phyloP scores from a whole-genome alignment of 2,888 invertebrate genomes.

The Clusia tigrina region DNA sequence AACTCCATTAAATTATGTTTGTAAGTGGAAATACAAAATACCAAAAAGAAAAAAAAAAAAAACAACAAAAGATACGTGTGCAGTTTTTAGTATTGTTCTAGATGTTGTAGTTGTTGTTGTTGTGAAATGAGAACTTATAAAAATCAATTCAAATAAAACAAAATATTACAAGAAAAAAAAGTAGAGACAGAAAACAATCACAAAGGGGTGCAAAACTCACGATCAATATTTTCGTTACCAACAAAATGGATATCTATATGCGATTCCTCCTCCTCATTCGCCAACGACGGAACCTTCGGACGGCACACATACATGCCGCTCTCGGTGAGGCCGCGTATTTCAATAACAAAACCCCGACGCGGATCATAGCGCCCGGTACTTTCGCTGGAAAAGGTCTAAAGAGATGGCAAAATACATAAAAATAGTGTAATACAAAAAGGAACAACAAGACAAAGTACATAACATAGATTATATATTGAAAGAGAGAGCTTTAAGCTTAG shows the following conservation, averaged over 20 bases:
- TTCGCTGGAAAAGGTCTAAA: constrained; percentile 55
- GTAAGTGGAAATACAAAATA: constrained; percentile 14
- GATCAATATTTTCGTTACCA: constrained; percentile 62
- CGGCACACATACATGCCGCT: constrained; percentile 56
- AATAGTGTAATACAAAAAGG: not conserved
- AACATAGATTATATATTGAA: constrained; percentile 5
- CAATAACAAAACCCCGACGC: constrained; percentile 58
- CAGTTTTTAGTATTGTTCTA: not conserved
- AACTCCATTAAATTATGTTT: not conserved
- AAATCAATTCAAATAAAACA: constrained; percentile 2
- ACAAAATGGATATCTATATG: constrained; percentile 47
- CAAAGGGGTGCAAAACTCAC: constrained; percentile 64
- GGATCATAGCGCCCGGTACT: constrained; percentile 57
- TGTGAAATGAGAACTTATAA: constrained; percentile 20
- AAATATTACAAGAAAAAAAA: not conserved
- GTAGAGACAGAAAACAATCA: constrained; percentile 56
- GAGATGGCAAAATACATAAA: constrained; percentile 25
- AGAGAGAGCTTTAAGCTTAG: not conserved
- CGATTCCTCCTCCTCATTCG: constrained; percentile 52
- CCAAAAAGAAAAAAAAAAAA: constrained; percentile 4
- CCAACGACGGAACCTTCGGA: constrained; percentile 52
- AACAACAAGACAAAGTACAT: not conserved
- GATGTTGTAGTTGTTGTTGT: not conserved
- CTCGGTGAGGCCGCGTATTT: constrained; percentile 57
- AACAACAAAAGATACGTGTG: not conserved